Evolutionary conservation across 2,797 vertebrate species (phyloP).

Genomic region (Enteromius paludinosus): DNA sequence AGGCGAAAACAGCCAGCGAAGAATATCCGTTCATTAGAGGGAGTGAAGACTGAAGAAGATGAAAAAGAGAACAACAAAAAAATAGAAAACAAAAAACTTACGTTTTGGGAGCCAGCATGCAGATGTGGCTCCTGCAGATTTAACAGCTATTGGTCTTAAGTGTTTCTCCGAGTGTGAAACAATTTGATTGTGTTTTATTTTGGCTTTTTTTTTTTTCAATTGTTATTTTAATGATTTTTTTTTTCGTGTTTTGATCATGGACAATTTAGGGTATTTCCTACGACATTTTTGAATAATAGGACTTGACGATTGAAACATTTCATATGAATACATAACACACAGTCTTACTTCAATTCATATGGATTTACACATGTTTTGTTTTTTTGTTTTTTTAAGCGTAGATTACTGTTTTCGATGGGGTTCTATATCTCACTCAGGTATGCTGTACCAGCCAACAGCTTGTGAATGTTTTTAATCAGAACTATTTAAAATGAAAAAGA

Average conservation of each 20-base stretch:
- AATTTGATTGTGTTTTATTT: conserved; percentile 92
- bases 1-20: conserved; percentile 71
- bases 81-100: conserved; percentile 71
- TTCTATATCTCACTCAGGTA: conserved; percentile 99
- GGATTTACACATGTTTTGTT: conserved; percentile 71
- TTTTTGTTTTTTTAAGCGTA: conserved; percentile 89
- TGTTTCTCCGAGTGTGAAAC: conserved; percentile 96
- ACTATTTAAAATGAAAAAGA: conserved; percentile 81
- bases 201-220: conserved; percentile 74
- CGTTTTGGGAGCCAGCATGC: conserved; percentile 95
- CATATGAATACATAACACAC: conserved; percentile 88
- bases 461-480: conserved; percentile 99
- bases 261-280: conserved; percentile 77
- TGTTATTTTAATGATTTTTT: conserved; percentile 75
- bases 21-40: conserved; percentile 64
- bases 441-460: conserved; percentile 99
- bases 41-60: conserved; percentile 66
- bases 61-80: conserved; percentile 60
- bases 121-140: conserved; percentile 91
- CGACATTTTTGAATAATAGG: conserved; percentile 88
- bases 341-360: conserved; percentile 88
- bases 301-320: conserved; percentile 91
- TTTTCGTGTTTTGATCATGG: conserved; percentile 86
- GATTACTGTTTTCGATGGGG: conserved; percentile 95
- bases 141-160: conserved; percentile 99